Evolutionary conservation across 2,888 invertebrate species (phyloP).

Genomic region (Caenorhabditis sinica): DNA sequence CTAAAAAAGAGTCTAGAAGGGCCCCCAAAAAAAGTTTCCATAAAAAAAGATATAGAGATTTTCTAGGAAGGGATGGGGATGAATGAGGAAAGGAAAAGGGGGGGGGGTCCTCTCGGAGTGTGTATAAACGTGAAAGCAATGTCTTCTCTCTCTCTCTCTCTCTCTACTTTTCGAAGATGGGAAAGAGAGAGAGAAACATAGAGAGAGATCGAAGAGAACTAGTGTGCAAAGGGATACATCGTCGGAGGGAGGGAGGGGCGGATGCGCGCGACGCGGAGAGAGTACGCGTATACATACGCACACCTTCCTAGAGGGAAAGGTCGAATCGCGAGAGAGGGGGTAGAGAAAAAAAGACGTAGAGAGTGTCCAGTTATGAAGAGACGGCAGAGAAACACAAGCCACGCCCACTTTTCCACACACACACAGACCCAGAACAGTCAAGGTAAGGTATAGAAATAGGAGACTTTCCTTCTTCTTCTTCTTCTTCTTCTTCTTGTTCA

Average conservation of each 20-base stretch:
- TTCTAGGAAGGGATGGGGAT: neutral
- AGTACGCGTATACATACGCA: too few species aligned
- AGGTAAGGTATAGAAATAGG: conserved; percentile 67
- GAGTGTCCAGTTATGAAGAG: conserved; percentile 56
- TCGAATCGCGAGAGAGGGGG: conserved; percentile 33
- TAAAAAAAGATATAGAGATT: conserved; percentile 22
- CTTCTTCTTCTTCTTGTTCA: too few species aligned
- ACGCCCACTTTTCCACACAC: conserved; percentile 27
- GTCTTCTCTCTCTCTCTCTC: conserved; percentile 30
- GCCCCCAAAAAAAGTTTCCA: neutral
- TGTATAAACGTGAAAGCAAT: conserved; percentile 58
- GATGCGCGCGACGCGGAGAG: conserved; percentile 30
- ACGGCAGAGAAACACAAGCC: conserved; percentile 24
- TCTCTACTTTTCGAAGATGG: neutral
- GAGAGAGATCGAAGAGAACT: conserved; percentile 25
- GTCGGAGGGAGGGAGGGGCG: neutral
- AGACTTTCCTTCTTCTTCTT: too few species aligned
- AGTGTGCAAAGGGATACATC: conserved; percentile 58
- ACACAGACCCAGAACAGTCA: conserved; percentile 52
- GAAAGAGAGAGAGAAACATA: conserved; percentile 7
- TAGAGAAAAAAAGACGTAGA: conserved; percentile 36
- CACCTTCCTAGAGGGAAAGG: conserved; percentile 17
- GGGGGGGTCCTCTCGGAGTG: conserved; percentile 8
- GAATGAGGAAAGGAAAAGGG: conserved; percentile 4
- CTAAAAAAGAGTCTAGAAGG: neutral